These are phyloP conservation scores for Otus sunia DNA, from an alignment of 2,113 vertebrate species.

Conservation along the genomic window DNA sequence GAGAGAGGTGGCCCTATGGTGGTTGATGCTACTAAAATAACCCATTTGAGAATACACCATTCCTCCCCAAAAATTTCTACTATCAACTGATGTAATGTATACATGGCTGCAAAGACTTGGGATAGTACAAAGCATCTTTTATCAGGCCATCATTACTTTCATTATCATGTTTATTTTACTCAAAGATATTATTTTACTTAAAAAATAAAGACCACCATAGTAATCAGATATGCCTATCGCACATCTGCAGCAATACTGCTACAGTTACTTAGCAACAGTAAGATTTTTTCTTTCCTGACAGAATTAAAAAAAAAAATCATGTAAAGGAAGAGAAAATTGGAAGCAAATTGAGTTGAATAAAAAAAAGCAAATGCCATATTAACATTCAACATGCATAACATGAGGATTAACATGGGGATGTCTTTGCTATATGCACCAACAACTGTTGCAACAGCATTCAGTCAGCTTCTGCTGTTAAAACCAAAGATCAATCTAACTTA, in stretches of 20 bases:
- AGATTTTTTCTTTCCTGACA: neutral
- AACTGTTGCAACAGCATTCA: neutral
- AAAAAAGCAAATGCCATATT: neutral
- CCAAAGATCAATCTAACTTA: neutral
- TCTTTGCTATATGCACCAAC: neutral
- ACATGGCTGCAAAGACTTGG: neutral
- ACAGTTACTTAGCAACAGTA: conserved; percentile 69
- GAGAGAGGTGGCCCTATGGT: neutral
- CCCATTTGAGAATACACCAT: neutral
- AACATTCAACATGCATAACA: neutral
- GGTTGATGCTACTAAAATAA: neutral
- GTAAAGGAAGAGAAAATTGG: conserved; percentile 20
- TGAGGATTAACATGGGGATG: neutral
- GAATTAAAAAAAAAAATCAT: neutral
- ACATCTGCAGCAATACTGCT: conserved; percentile 26
- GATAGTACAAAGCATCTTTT: neutral
- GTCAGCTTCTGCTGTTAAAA: neutral
- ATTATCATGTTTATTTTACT: neutral
- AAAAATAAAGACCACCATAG: neutral
- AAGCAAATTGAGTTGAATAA: conserved; percentile 22
- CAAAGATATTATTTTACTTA: neutral
- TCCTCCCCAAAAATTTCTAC: neutral
- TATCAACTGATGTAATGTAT: neutral
- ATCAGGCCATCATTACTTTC: neutral
- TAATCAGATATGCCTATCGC: neutral